Evolutionary conservation across 2,888 invertebrate species (phyloP).

Genomic region (Tuta absoluta): DNA sequence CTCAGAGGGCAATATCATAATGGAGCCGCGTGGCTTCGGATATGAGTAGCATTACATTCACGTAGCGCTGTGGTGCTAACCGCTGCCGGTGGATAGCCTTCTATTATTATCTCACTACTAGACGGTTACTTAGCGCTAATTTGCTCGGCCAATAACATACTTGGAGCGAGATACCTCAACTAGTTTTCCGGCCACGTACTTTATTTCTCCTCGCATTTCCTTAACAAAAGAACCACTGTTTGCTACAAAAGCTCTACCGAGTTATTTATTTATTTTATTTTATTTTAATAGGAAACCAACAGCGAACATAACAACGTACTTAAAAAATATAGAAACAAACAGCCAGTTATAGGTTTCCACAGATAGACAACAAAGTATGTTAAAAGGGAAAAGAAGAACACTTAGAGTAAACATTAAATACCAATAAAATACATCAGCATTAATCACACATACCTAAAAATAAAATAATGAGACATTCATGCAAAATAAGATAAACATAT

Average conservation of each 20-base stretch:
- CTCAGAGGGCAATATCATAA: conserved; percentile 78
- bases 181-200: conserved; percentile 14
- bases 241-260: conserved; percentile 11
- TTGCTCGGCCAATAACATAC: conserved; percentile 35
- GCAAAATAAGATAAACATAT: too few species aligned
- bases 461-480: too few species aligned
- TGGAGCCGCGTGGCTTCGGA: conserved; percentile 67
- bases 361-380: too few species aligned
- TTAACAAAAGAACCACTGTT: conserved; percentile 7
- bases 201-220: conserved; percentile 13
- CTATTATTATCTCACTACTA: conserved; percentile 53
- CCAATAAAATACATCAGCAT: too few species aligned
- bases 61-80: conserved; percentile 55
- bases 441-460: too few species aligned
- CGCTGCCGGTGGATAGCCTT: conserved; percentile 55
- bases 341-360: too few species aligned
- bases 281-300: too few species aligned
- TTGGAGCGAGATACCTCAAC: conserved; percentile 24
- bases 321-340: too few species aligned
- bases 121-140: conserved; percentile 42
- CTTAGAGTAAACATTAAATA: too few species aligned
- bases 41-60: conserved; percentile 62
- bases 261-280: too few species aligned
- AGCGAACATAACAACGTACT: too few species aligned
- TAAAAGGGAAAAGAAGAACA: too few species aligned